These are phyloP conservation scores for Pteruthius melanotis DNA, from an alignment of 2,113 vertebrate species.

Conservation along the genomic window DNA sequence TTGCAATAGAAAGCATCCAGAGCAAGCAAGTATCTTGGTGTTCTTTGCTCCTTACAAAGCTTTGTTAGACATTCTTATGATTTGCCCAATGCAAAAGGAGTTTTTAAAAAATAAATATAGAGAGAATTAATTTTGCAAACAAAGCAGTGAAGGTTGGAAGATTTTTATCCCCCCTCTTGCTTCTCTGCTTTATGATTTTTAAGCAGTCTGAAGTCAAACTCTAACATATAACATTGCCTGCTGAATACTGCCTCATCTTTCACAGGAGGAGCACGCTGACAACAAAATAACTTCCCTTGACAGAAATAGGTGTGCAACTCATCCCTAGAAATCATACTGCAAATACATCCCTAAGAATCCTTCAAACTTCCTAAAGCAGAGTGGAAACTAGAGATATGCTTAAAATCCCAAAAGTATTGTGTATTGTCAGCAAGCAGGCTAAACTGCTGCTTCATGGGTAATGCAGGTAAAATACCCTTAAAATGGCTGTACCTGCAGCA, in stretches of 20 bases:
- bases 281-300: neutral
- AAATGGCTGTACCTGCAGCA: neutral
- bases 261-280: neutral
- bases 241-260: neutral
- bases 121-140: neutral
- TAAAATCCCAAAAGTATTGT: conserved; percentile 12
- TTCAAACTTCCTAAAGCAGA: neutral
- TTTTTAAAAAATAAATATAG: neutral
- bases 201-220: neutral
- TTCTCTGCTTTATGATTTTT: neutral
- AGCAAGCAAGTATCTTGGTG: neutral
- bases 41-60: neutral
- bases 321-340: neutral
- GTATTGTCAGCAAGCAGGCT: conserved; percentile 13
- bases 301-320: neutral
- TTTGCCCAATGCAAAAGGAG: neutral
- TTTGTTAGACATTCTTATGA: neutral
- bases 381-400: neutral
- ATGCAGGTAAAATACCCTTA: neutral
- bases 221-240: neutral
- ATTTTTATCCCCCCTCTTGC: neutral
- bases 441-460: neutral
- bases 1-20: neutral
- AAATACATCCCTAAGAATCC: conserved; percentile 1
- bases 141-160: neutral